A percentile compares a stretch with the other conserved stretches of the same genome.
Conservation (phyloP, 2,888 invertebrate species). For the Pyralis farinalis region DNA sequence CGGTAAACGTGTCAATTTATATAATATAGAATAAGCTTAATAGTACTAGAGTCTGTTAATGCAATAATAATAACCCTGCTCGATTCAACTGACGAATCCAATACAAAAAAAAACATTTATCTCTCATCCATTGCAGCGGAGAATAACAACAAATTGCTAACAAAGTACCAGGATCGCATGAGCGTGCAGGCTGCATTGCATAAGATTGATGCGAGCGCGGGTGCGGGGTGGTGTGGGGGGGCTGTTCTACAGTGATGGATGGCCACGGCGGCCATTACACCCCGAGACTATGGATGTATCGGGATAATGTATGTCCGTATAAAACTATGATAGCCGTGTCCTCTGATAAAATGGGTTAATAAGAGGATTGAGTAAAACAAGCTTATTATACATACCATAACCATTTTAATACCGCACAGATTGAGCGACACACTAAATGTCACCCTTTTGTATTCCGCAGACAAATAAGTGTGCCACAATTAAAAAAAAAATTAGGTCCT, state of each 20-base stretch:
- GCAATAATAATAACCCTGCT: no score
- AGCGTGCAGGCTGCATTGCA: conserved; percentile 51
- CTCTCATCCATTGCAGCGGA: conserved; percentile 8
- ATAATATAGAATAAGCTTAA: no score
- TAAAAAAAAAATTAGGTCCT: no score
- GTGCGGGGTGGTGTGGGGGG: conserved; percentile 15
- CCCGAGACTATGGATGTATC: conserved; percentile 27
- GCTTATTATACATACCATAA: no score
- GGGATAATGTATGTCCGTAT: conserved; percentile 5
- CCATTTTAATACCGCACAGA: no score
- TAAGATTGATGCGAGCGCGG: conserved; percentile 62
- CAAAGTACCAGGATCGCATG: conserved; percentile 49
- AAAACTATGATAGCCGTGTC: not conserved
- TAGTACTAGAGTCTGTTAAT: no score
- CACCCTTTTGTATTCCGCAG: no score
- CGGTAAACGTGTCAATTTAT: no score
- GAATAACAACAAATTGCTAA: conserved; percentile 28
- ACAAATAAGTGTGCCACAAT: no score
- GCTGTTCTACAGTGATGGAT: conserved; percentile 43
- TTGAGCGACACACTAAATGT: no score
- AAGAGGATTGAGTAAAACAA: not conserved
- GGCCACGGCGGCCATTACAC: conserved; percentile 37
- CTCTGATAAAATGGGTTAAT: not conserved
- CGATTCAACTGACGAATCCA: no score
- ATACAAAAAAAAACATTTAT: not conserved